These are phyloP conservation scores for Darevskia nairensis DNA, from an alignment of 2,797 vertebrate species.

Conservation along the genomic window DNA sequence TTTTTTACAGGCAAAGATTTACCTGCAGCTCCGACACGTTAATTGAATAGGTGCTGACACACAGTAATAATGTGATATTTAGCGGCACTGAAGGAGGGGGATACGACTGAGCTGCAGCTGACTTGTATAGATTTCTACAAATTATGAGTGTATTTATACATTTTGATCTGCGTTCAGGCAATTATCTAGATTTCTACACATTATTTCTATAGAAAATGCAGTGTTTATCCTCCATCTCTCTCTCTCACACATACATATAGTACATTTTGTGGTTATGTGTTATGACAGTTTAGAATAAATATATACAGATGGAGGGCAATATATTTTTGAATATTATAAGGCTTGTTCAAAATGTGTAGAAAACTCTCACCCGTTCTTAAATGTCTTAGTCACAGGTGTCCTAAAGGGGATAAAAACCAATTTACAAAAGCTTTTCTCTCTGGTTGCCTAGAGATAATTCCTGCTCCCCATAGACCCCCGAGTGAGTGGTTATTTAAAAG, in stretches of 20 bases:
- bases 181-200: not conserved
- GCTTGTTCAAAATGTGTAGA: not conserved
- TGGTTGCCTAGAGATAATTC: not conserved
- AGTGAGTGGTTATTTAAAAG: not conserved
- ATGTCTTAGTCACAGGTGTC: not conserved
- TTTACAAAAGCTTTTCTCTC: not conserved
- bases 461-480: not conserved
- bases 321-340: not conserved
- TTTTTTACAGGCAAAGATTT: conserved; percentile 25
- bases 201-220: not conserved
- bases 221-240: not conserved
- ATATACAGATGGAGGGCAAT: not conserved
- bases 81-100: not conserved
- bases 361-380: not conserved
- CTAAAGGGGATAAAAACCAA: not conserved
- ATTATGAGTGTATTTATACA: not conserved
- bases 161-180: not conserved
- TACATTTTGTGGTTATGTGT: not conserved
- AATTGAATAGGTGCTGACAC: conserved; percentile 24
- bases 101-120: not conserved
- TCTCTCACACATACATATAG: not conserved
- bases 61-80: conserved; percentile 8
- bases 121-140: conserved; percentile 9
- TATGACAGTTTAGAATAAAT: not conserved
- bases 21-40: not conserved